phyloP scores from a whole-genome alignment of 2,113 vertebrate genomes.

The Phalacrocorax aristotelis region DNA sequence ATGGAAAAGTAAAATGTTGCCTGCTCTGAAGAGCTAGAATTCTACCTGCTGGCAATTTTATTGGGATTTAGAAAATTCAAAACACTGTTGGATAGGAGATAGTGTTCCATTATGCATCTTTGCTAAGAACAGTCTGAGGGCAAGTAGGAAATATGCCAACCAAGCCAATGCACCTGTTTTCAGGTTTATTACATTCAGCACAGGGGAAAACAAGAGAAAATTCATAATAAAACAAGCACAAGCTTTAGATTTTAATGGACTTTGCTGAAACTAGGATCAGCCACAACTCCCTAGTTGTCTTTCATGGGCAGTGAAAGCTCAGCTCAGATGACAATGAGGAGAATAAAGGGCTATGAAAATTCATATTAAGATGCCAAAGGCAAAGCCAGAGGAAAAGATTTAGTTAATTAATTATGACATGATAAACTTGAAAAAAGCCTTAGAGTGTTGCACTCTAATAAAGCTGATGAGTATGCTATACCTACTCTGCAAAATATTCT shows the following conservation, averaged over 20 bases:
- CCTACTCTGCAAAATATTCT: background rate
- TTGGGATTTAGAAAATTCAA: background rate
- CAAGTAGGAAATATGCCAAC: background rate
- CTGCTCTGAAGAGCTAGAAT: background rate
- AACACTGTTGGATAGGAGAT: background rate
- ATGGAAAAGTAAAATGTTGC: background rate
- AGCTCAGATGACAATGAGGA: conserved; percentile 2
- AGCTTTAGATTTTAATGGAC: conserved; percentile 32
- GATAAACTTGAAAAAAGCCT: background rate
- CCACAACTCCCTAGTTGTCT: background rate
- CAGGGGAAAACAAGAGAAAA: conserved; percentile 14
- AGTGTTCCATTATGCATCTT: background rate
- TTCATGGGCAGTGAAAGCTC: background rate
- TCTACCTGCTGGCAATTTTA: conserved; percentile 12
- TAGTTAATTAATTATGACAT: background rate
- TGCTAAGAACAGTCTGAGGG: background rate
- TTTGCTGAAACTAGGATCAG: background rate
- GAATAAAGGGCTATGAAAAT: background rate
- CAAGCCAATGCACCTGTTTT: conserved; percentile 34
- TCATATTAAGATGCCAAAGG: background rate
- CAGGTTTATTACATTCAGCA: conserved; percentile 24
- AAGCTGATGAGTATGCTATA: background rate
- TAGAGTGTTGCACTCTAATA: background rate
- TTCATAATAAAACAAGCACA: background rate
- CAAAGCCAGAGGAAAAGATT: background rate